Base-by-base conservation (phyloP, 2,113 vertebrate genomes). In the Bolborhynchus lineola region DNA sequence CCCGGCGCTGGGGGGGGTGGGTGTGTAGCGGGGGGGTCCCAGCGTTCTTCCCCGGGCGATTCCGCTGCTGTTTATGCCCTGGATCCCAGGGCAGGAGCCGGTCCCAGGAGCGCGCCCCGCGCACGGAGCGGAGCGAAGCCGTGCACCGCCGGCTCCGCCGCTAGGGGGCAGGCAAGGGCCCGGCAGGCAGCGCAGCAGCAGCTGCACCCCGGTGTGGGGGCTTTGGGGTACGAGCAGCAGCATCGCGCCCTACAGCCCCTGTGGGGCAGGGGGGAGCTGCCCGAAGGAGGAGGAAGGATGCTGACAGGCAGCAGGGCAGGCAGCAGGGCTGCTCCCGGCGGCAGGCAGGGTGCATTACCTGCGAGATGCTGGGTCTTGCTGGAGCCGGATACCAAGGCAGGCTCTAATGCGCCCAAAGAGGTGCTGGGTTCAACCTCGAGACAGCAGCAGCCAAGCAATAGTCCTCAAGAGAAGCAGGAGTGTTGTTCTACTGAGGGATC, bases 141-240 rank as follows among this genome's bases (percentile, higher is more conserved):
- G 55, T 63, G 82, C 94, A 87, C 78, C 2, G 23, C 63, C 82
- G 7, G 2, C 6, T 92, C 52, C 11, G 31, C 96, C 97, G n/a
- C 96, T 82, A 95, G 93, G 85, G 94, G 94, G 85, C 90, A 55
- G 77, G 69, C 41, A 86, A 68, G 82, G 65, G 81, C 18, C 17
- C 44, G 24, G 17, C 63, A 12, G 70, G 52, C 23, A 41, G 44
- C 6, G 46, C 47, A 7, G 29, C 3, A 8, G 52, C 26, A 9
- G 39, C 39, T 39, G 39, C 39, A 39, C 39, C 39, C 39, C 39
- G 39, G 39, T n/a, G 39, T 9, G 37, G 39, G 39, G n/a, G 49
- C 42, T 60, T 11, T 47, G 24, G 39, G 23, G 8, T 41, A 8
- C 1, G 79, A 57, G 15, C 16, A 2, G 5, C 20, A 5, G 62